phyloP scores from a whole-genome alignment of 2,888 invertebrate genomes.

The Pheosia tremula region DNA sequence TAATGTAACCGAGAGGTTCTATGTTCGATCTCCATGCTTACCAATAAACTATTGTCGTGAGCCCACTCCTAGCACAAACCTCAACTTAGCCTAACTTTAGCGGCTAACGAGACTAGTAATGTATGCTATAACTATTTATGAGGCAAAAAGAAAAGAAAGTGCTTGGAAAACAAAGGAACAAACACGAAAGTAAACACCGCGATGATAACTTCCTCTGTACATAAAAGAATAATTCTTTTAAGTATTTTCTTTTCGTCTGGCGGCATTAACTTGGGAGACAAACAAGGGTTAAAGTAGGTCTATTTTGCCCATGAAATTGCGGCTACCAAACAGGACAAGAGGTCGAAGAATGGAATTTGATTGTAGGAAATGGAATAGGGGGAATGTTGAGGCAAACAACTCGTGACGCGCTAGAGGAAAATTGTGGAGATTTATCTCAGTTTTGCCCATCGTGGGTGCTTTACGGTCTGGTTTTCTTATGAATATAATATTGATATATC shows the following conservation, averaged over 20 bases:
- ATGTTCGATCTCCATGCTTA: no score
- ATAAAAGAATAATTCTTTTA: no score
- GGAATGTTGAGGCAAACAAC: not conserved
- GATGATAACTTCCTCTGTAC: not conserved
- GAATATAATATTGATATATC: no score
- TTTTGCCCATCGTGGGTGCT: not conserved
- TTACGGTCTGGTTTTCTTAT: no score
- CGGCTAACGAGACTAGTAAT: not conserved
- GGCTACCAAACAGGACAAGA: not conserved
- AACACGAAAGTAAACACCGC: not conserved
- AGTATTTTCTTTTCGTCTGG: not conserved
- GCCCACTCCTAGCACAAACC: no score
- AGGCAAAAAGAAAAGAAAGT: not conserved
- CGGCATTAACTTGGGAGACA: not conserved
- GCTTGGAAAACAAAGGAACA: constrained; percentile 1
- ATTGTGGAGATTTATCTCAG: not conserved
- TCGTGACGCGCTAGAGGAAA: not conserved
- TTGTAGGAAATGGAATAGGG: not conserved
- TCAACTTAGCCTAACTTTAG: no score
- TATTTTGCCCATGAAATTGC: not conserved
- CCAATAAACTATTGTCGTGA: no score
- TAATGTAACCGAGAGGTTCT: no score
- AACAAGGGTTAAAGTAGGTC: not conserved
- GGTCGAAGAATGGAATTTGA: not conserved
- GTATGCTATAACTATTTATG: not conserved